These are phyloP conservation scores for Dryas iulia DNA, from an alignment of 1,140 invertebrate genomes.

Conservation along the genomic window DNA sequence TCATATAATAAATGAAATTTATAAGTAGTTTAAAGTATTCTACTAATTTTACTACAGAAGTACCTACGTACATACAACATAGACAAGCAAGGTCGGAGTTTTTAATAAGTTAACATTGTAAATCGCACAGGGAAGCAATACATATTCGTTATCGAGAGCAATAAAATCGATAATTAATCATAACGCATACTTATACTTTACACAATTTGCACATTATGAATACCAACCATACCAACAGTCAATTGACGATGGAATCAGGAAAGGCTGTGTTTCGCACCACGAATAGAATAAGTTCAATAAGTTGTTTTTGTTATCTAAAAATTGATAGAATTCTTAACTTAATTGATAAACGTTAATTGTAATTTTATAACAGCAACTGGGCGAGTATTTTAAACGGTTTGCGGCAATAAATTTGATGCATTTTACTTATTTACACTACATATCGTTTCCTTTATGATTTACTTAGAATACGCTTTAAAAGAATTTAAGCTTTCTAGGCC, in stretches of 20 bases:
- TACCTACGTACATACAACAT: no score
- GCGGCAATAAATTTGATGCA: background rate
- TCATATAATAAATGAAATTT: no score
- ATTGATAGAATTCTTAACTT: slow-evolving; percentile 6
- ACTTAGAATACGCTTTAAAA: background rate
- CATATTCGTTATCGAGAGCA: slow-evolving; percentile 12
- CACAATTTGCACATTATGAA: slow-evolving; percentile 18
- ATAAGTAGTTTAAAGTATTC: no score
- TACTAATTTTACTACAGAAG: background rate
- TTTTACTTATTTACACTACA: background rate
- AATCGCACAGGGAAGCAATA: slow-evolving; percentile 14
- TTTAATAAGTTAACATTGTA: background rate
- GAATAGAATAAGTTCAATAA: slow-evolving; percentile 13
- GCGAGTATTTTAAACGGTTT: background rate
- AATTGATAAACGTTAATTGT: slow-evolving; percentile 17
- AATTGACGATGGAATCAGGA: slow-evolving; percentile 30
- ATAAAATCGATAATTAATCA: slow-evolving; percentile 27
- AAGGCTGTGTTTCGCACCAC: slow-evolving; percentile 16
- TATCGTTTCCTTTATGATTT: background rate
- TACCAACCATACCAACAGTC: slow-evolving; percentile 23
- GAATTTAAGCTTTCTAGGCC: no score
- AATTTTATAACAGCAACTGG: slow-evolving; percentile 7
- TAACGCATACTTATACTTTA: slow-evolving; percentile 21
- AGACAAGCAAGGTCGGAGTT: background rate
- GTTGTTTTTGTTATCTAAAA: slow-evolving; percentile 21